Percentiles rank a stretch among this genome's conserved stretches.
Conservation (phyloP, 2,888 invertebrate genomes). For the Torymus tubicola region DNA sequence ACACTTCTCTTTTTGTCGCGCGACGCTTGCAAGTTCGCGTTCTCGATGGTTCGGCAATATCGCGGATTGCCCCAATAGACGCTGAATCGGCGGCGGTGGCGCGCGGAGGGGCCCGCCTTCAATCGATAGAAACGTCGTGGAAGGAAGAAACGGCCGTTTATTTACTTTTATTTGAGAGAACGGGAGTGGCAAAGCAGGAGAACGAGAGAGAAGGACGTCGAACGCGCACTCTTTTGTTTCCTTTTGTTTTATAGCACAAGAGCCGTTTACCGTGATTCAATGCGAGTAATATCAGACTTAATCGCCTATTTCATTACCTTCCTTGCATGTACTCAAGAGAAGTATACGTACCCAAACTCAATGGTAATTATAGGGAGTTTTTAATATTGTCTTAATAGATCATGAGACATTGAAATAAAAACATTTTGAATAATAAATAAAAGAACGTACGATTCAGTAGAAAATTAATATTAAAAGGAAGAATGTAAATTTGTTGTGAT, state of each 20-base stretch:
- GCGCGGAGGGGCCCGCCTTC: slow-evolving; percentile 22
- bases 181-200: neutral
- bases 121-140: slow-evolving; percentile 39
- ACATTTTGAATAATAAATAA: too few relatives aligned
- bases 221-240: neutral
- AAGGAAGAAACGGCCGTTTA: slow-evolving; percentile 32
- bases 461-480: too few relatives aligned
- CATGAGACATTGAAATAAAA: too few relatives aligned
- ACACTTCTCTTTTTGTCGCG: too few relatives aligned
- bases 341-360: too few relatives aligned
- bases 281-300: slow-evolving; percentile 18
- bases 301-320: slow-evolving; percentile 28
- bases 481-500: too few relatives aligned
- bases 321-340: neutral
- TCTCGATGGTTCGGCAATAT: slow-evolving; percentile 47
- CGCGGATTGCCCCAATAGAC: slow-evolving; percentile 52
- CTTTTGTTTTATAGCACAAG: slow-evolving; percentile 2
- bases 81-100: slow-evolving; percentile 60
- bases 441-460: too few relatives aligned
- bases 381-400: too few relatives aligned
- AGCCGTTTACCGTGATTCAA: slow-evolving; percentile 21
- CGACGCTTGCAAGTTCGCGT: slow-evolving; percentile 19
- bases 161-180: slow-evolving; percentile 40
- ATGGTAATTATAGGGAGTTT: too few relatives aligned
- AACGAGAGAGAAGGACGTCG: neutral